Base-by-base conservation (phyloP, 2,888 invertebrate genomes). In the Cynaeus angustus region DNA sequence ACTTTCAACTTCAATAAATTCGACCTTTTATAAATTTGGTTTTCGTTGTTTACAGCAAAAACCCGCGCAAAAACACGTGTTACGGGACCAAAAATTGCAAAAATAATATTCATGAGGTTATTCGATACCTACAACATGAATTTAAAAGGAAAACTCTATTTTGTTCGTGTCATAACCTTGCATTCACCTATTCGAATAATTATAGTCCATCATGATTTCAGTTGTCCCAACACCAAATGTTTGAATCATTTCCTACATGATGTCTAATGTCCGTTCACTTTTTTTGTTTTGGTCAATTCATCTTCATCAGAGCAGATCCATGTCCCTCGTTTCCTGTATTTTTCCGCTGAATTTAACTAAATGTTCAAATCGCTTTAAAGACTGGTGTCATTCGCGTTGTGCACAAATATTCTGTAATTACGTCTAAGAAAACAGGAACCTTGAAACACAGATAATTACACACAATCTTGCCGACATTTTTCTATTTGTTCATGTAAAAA, bases 381-480 rank as follows among this genome's bases (percentile, higher is more conserved):
- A 50, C 50, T 10, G 10, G 14, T 21, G 43, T 13, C 56, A 21
- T 56, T 56, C 28, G 28, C 56, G 56, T 56, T 21, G n/a, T 16
- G 43, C 41, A 30, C 46, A 59, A 46, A 59, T 46, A 59, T 59
- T 59, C 46, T 30, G 59, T 59, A 59, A 59, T 59, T 59, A 59
- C 46, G 10, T 13, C 21, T 14, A 16, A 46, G 28, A 21, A 46
- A 59, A 59, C 43, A 38, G n/a, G 30, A 59, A 43, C 59, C 59
- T 59, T 59, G 59, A 59, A 46, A 8, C 13, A 14, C 13, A 41
- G 21, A 14, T 13, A 13, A 13, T 8, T 33, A 59, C 46, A 59
- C 30, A 30, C 59, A 59, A 59, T 59, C 37, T 33, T n/a, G 50
- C 4, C 50, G 50, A 28, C 30, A 50, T 4, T 50, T 50, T 48